Evolutionary conservation across 2,888 invertebrate genomes (phyloP), one percentile per base, ranked within the genome.

Genomic region (Strigamia transsilvanica): DNA sequence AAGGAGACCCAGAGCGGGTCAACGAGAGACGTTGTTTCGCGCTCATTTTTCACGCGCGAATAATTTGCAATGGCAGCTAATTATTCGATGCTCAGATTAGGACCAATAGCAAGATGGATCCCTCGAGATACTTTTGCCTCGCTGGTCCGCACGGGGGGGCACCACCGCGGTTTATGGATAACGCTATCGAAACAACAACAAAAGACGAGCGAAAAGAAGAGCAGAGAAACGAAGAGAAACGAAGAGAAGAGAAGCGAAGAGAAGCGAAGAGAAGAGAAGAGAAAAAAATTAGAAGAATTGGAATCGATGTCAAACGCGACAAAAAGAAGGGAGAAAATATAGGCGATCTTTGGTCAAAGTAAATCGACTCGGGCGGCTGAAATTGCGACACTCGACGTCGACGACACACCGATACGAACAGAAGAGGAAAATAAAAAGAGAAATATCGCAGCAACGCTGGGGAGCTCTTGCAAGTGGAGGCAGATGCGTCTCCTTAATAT

Each of bases 51-150:
- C 73, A 73, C 73, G 73, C 27, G 12, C 32, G 73, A 32, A 73
- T 73, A 73, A 73, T 73, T 73, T 73, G 73, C 73, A 73, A 27
- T 73, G 73, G 73, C 73, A 73, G 73, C 73, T 73, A 73, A 73
- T 73, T 73, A 73, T 73, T 73, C 73, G 73, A 73, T 73, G 73
- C 73, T 73, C 73, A 73, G 73, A 73, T 73, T 73, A 73, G 32
- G 73, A 23, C 73, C 73, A 73, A 73, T 73, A 73, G 32, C 73
- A 32, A 23, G 73, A 73, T 73, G 73, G 73, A 73, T 73, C 73
- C 73, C 73, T 32, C 23, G 73, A 73, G 73, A 73, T 73, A 2
- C 56, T 56, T 56, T 56, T 56, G 56, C 56, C 56, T 56, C 56
- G 73, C 32, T 18, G 56, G 73, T 73, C 73, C 73, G 73, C 73